These are phyloP conservation scores for Mesopsocus fuscifrons DNA, from an alignment of 2,888 invertebrate species.

Conservation along the genomic window DNA sequence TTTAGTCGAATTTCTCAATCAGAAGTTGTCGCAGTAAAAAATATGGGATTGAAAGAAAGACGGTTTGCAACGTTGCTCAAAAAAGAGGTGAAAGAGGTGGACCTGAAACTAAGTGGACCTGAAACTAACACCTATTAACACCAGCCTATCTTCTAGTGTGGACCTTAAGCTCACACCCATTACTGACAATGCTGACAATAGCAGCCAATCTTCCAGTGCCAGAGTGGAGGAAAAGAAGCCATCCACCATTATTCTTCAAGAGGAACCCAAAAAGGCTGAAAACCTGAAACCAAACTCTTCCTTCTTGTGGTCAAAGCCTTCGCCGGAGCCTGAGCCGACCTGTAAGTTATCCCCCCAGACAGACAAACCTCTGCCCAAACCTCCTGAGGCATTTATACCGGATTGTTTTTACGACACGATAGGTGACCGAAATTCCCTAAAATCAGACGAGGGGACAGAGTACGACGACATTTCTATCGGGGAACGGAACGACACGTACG, in stretches of 20 bases:
- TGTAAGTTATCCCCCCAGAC: no score
- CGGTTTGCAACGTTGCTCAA: neutral
- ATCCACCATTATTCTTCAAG: no score
- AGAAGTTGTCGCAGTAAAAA: no score
- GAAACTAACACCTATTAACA: no score
- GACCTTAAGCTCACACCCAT: no score
- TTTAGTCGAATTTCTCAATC: no score
- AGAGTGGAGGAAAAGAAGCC: neutral
- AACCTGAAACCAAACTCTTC: neutral
- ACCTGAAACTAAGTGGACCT: no score
- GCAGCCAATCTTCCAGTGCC: no score
- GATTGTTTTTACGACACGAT: neutral
- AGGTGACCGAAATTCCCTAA: neutral
- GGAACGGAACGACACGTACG: neutral
- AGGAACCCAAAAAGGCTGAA: neutral
- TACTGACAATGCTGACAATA: no score
- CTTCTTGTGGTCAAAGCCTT: neutral
- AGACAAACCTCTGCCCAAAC: neutral
- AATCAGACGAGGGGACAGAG: neutral
- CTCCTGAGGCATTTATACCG: conserved; percentile 1
- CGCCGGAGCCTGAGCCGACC: neutral
- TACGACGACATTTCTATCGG: neutral
- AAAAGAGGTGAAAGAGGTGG: neutral
- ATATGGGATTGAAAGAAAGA: no score
- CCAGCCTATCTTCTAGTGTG: no score